Base-by-base conservation (phyloP, 2,113 vertebrate genomes). In the Chloebia gouldiae region DNA sequence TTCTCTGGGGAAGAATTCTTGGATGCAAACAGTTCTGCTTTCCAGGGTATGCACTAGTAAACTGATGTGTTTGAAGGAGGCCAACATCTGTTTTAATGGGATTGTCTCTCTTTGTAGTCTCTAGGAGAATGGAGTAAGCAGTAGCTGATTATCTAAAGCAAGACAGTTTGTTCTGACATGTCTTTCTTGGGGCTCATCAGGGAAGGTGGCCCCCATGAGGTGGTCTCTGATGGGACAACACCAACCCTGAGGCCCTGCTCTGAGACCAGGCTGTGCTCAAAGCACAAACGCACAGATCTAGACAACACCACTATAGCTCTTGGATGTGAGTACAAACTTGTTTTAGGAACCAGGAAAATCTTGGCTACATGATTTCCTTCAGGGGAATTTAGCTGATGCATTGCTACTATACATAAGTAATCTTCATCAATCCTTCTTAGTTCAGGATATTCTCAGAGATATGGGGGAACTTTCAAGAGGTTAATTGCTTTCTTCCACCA, bases 191-290 rank as follows among this genome's bases (percentile, higher is more conserved):
- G 20, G 7, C 35, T 53, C 15, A 3, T 27, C 19, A 79, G 40
- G 27, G 21, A 64, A 63, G 20, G 49, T 82, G 13, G 13, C 5
- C 22, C 10, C 24, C 0, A 0, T 50, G 5, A 16, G 4, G 25
- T 61, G 54, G 20, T 44, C 31, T 88, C 30, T 33, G 22, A 12
- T 70, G 54, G 59, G 76, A 73, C 45, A 90, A n/a, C 20, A 30
- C 12, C 0, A 0, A 5, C 13, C 30, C 44, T 65, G 45, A 81
- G 50, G 30, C 60, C 70, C 80, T 84, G 16, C 42, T 86, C 72
- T 27, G 33, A 78, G 17, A 33, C 33, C 56, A 28, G 25, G 47
- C 51, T 1, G 1, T 35, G 0, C 71, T 68, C 50, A 15, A 49
- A 81, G 65, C 12, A 50, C 22, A 86, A 66, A 64, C 5, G 2